Percentiles rank a stretch among this genome's conserved stretches.
Conservation (phyloP, 2,113 vertebrate species). For the Alaudala cheleensis region DNA sequence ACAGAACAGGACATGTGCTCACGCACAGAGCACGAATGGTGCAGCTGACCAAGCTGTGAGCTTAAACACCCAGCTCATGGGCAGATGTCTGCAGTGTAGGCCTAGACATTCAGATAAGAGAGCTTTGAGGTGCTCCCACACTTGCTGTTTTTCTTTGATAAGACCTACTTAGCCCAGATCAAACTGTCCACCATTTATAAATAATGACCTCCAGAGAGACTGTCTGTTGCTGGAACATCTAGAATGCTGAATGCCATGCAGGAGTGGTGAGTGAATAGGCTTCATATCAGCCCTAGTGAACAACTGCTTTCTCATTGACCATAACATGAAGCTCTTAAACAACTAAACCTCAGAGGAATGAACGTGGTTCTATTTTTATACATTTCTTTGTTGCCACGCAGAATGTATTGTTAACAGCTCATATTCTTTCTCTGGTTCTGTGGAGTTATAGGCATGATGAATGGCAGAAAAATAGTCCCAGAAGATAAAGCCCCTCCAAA, state of each 20-base stretch:
- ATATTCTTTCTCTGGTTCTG: neutral
- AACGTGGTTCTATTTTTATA: neutral
- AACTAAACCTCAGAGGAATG: neutral
- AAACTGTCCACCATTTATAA: neutral
- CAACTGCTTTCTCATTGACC: neutral
- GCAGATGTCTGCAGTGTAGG: neutral
- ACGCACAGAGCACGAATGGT: neutral
- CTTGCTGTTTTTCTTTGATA: neutral
- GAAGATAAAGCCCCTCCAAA: neutral
- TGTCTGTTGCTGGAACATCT: neutral
- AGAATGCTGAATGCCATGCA: neutral
- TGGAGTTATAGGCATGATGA: neutral
- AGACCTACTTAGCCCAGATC: neutral
- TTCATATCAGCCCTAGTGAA: neutral
- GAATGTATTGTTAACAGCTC: neutral
- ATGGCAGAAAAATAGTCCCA: neutral
- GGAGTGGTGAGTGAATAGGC: neutral
- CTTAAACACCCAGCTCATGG: neutral
- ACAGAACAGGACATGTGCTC: neutral
- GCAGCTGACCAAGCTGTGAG: neutral
- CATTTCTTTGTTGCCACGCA: neutral
- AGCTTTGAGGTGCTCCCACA: neutral
- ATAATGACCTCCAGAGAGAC: neutral
- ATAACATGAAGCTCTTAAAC: neutral
- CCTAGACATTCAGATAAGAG: neutral